Conservation (phyloP, 2,113 vertebrate genomes). For the Ammodytes marinus region DNA sequence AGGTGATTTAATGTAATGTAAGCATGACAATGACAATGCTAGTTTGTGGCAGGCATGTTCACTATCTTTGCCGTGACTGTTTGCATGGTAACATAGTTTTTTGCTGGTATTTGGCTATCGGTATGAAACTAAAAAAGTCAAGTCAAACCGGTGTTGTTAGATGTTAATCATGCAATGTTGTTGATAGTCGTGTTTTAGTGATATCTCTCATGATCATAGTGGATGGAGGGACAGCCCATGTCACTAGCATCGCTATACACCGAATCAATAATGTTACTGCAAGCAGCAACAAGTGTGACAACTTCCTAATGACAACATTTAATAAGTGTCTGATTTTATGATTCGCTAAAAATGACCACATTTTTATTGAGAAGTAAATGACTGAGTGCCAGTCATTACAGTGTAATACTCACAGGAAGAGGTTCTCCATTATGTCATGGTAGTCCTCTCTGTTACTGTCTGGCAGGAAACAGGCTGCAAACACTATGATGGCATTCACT, state of each 20-base stretch:
- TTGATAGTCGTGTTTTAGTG: background rate
- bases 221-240: background rate
- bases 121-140: background rate
- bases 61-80: background rate
- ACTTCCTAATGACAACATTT: background rate
- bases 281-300: background rate
- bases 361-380: background rate
- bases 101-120: background rate
- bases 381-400: background rate
- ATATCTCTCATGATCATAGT: background rate
- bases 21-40: background rate
- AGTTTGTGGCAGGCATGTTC: background rate
- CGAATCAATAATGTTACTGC: background rate
- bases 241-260: background rate
- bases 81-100: background rate
- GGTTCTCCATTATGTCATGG: conserved; percentile 99
- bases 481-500: conserved; percentile 98
- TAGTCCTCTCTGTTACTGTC: conserved; percentile 96
- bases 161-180: background rate
- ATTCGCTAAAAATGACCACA: background rate
- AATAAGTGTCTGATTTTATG: background rate
- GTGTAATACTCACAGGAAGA: conserved; percentile 94
- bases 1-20: background rate
- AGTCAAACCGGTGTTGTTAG: background rate
- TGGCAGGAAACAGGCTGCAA: conserved; percentile 97